Evolutionary conservation across 37 sponge, comb jelly and placozoan species (phyloP).

Genomic region (Mnemiopsis leidyi): DNA sequence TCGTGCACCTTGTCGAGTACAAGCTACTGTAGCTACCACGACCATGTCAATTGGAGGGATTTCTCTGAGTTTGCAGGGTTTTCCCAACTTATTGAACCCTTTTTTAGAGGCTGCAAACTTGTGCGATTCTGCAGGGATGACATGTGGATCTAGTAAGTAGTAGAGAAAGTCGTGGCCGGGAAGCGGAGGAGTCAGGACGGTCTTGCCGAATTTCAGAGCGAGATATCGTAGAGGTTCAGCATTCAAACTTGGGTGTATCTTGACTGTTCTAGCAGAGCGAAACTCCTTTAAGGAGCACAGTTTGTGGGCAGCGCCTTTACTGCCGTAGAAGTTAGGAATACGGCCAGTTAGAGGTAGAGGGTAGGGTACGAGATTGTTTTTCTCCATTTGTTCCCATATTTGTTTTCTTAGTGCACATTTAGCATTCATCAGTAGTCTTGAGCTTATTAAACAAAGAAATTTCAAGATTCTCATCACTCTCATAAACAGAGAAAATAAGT

Average conservation of each 20-base stretch:
- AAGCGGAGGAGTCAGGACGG: constrained; percentile 30
- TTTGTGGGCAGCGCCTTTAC: constrained; percentile 36
- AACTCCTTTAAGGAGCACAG: constrained; percentile 33
- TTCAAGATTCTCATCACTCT: too few relatives aligned
- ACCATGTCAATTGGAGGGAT: constrained; percentile 41
- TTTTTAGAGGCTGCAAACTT: constrained; percentile 37
- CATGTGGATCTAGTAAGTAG: background rate
- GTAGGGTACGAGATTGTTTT: background rate
- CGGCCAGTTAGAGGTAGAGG: constrained; percentile 51
- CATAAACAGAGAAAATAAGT: too few relatives aligned
- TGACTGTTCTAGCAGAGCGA: background rate
- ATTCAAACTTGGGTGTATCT: constrained; percentile 59
- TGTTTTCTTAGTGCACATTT: background rate
- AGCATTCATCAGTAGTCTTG: too few relatives aligned
- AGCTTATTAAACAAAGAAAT: too few relatives aligned
- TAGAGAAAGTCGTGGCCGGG: constrained; percentile 52
- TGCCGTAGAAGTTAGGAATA: constrained; percentile 48
- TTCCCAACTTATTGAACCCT: constrained; percentile 63
- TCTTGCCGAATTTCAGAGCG: constrained; percentile 42
- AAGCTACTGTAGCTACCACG: constrained; percentile 55
- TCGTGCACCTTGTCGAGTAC: background rate
- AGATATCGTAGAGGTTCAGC: constrained; percentile 26
- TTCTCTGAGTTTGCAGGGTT: background rate
- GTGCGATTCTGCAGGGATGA: background rate
- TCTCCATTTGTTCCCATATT: constrained; percentile 24